Evolutionary conservation across 2,888 invertebrate species (phyloP).

Genomic region (Torymus aiolomorphi): DNA sequence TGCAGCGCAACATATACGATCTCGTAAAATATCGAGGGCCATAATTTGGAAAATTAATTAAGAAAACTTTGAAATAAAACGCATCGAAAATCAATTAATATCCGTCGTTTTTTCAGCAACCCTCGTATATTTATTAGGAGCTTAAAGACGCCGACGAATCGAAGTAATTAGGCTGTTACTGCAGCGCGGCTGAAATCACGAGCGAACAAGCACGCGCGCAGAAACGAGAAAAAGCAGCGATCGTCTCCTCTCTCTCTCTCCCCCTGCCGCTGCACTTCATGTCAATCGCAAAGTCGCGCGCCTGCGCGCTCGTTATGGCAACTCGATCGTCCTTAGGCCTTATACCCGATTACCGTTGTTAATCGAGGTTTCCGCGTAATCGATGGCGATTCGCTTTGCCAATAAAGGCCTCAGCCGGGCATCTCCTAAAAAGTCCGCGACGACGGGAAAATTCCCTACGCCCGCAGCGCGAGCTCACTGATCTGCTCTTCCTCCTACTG

Average conservation of each 20-base stretch:
- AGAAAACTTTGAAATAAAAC: conserved; percentile 1
- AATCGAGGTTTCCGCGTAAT: conserved; percentile 62
- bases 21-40: too few relatives aligned
- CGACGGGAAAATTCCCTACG: conserved; percentile 29
- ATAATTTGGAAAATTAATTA: conserved; percentile 5
- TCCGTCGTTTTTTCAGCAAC: not conserved
- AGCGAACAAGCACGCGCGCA: not conserved
- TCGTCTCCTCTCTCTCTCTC: not conserved
- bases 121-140: conserved; percentile 22
- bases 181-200: conserved; percentile 22
- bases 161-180: conserved; percentile 50
- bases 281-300: conserved; percentile 44
- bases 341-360: conserved; percentile 63
- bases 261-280: conserved; percentile 27
- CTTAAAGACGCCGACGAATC: conserved; percentile 36
- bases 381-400: conserved; percentile 54
- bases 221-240: not conserved
- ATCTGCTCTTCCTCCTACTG: not conserved
- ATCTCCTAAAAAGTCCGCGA: conserved; percentile 53
- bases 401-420: conserved; percentile 47
- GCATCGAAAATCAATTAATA: conserved; percentile 37
- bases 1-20: too few relatives aligned
- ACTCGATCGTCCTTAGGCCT: conserved; percentile 62
- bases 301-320: conserved; percentile 61
- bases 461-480: not conserved